These are phyloP conservation scores for Dryococelus australis DNA, from an alignment of 2,888 invertebrate genomes.

Conservation along the genomic window DNA sequence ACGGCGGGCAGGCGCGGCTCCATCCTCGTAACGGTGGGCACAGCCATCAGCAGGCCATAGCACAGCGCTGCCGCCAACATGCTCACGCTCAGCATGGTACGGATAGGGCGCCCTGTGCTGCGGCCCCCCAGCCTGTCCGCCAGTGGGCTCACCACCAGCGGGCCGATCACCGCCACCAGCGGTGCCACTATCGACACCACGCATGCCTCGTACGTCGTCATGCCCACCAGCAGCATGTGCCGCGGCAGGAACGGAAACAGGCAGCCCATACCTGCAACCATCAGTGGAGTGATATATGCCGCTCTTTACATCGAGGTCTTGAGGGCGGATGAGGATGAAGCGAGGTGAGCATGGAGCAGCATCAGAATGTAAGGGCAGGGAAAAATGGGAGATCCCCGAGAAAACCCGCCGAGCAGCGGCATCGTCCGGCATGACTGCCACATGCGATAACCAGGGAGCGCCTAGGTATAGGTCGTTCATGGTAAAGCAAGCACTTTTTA, in stretches of 20 bases:
- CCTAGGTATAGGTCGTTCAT: no score
- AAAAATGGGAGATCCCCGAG: no score
- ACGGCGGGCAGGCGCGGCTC: conserved; percentile 69
- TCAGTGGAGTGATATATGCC: no score
- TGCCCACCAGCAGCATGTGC: conserved; percentile 77
- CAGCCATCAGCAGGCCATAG: conserved; percentile 71
- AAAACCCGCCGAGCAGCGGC: no score
- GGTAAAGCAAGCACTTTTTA: no score
- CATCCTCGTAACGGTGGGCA: conserved; percentile 71
- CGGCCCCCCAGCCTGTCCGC: conserved; percentile 73
- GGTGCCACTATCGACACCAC: conserved; percentile 82
- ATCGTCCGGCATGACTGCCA: no score
- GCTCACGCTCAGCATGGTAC: conserved; percentile 72
- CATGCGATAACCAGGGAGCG: no score
- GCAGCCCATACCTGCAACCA: conserved; percentile 84
- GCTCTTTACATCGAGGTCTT: conserved; percentile 38
- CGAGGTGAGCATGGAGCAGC: no score
- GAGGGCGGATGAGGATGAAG: no score
- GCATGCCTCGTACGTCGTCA: conserved; percentile 77
- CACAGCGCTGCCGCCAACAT: conserved; percentile 73
- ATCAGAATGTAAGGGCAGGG: no score
- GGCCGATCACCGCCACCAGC: conserved; percentile 79
- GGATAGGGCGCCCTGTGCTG: conserved; percentile 68
- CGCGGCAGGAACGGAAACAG: conserved; percentile 82
- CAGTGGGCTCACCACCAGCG: conserved; percentile 77